A percentile compares a stretch with the other conserved stretches of the same genome.
Conservation (phyloP, 2,797 vertebrate genomes). For the Hippocampus kuda region DNA sequence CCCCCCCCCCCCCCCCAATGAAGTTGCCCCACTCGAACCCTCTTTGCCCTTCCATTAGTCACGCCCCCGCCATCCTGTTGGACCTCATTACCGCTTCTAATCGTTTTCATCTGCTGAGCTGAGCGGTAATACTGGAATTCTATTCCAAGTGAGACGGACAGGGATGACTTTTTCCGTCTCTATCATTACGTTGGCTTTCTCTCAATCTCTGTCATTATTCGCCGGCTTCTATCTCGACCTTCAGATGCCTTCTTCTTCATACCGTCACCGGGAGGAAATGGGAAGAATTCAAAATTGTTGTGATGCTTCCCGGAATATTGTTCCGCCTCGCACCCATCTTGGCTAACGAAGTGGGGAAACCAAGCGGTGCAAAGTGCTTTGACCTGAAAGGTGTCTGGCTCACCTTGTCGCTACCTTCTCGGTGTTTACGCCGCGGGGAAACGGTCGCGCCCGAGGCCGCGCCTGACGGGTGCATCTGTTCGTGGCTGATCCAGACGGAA, state of each 20-base stretch:
- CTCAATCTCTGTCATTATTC: constrained; percentile 15
- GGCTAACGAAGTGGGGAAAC: constrained; percentile 51
- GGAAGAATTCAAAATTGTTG: constrained; percentile 61
- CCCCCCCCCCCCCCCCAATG: constrained; percentile 10
- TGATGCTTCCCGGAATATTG: constrained; percentile 39
- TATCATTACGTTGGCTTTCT: constrained; percentile 17
- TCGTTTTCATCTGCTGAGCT: constrained; percentile 56
- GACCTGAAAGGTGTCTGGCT: constrained; percentile 37
- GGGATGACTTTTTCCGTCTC: constrained; percentile 31
- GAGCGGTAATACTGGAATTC: constrained; percentile 43
- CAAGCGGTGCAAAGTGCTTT: constrained; percentile 30
- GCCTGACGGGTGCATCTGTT: constrained; percentile 18
- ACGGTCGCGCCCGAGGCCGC: not conserved
- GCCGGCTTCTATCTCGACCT: constrained; percentile 57
- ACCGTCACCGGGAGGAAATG: constrained; percentile 51
- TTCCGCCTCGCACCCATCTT: constrained; percentile 21
- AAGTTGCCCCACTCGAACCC: constrained; percentile 22
- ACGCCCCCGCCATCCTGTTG: constrained; percentile 51
- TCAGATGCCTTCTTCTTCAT: constrained; percentile 58
- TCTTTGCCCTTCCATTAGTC: constrained; percentile 53
- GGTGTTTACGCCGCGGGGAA: constrained; percentile 3
- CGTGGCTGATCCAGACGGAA: constrained; percentile 3
- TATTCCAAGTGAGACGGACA: constrained; percentile 53
- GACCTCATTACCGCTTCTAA: constrained; percentile 62
- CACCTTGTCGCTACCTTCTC: constrained; percentile 4